Conservation (phyloP, 2,797 vertebrate genomes). For the Dicrostonyx torquatus region DNA sequence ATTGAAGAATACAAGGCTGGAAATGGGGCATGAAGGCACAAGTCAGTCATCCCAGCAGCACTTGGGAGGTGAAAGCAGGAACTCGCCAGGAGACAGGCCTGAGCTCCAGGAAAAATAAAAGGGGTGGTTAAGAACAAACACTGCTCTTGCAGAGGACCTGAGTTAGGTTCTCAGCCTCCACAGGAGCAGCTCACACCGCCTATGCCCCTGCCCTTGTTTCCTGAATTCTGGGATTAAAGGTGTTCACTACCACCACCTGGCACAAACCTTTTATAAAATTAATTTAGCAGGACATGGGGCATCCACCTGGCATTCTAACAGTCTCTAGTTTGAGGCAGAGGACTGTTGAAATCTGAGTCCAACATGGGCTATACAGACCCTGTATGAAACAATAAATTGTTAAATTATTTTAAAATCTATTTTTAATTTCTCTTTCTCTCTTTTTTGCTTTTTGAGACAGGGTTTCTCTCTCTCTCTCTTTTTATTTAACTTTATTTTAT, state of each 20-base stretch:
- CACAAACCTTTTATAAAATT: not conserved
- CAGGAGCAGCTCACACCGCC: not conserved
- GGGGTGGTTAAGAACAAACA: not conserved
- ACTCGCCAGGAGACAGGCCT: not conserved
- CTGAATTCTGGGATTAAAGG: not conserved
- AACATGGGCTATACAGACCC: not conserved
- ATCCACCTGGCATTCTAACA: not conserved
- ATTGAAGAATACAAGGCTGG: not conserved
- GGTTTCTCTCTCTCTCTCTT: rapidly evolving
- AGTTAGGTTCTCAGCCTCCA: not conserved
- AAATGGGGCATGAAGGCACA: not conserved
- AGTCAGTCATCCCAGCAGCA: not conserved
- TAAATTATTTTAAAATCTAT: not conserved
- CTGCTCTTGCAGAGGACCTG: not conserved
- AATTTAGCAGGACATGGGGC: not conserved
- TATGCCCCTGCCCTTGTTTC: not conserved
- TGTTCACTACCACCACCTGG: not conserved
- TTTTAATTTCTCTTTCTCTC: not conserved
- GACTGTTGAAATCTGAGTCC: not conserved
- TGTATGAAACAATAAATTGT: not conserved
- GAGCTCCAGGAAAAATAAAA: not conserved
- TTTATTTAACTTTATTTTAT: too few species aligned
- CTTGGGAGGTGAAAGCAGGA: not conserved
- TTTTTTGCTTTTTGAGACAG: too few species aligned
- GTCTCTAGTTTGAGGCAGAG: not conserved